Evolutionary conservation across 2,888 invertebrate genomes (phyloP).

Genomic region (Icerya purchasi): DNA sequence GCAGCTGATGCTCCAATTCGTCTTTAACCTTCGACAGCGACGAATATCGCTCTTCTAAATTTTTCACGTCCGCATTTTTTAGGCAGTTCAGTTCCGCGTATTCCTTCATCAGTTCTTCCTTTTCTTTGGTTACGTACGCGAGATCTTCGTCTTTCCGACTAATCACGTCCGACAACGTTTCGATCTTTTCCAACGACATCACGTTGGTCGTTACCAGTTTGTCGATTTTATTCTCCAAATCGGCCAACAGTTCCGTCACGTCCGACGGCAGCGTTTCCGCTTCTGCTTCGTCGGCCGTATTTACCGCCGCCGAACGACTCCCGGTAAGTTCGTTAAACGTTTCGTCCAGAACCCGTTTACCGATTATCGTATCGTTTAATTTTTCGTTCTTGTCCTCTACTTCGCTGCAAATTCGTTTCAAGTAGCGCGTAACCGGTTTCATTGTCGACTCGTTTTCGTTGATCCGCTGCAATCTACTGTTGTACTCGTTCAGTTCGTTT

Average conservation of each 20-base stretch:
- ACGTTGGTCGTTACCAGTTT: slow-evolving; percentile 5
- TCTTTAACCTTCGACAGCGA: slow-evolving; percentile 19
- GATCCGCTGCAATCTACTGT: not conserved
- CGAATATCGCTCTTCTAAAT: slow-evolving; percentile 8
- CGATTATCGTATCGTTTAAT: not conserved
- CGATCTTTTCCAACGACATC: slow-evolving; percentile 7
- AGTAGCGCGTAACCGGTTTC: not conserved
- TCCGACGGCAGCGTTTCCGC: too few species aligned
- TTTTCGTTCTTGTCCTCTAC: not conserved
- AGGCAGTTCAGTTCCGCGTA: slow-evolving; percentile 1
- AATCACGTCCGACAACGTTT: slow-evolving; percentile 9
- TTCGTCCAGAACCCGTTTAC: too few species aligned
- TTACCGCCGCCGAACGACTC: too few species aligned
- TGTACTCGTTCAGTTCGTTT: not conserved
- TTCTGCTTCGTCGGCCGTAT: too few species aligned
- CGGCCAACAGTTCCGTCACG: slow-evolving; percentile 2
- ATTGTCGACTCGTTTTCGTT: not conserved
- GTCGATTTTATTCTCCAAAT: slow-evolving; percentile 6
- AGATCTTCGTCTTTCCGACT: slow-evolving; percentile 7
- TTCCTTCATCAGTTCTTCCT: slow-evolving; percentile 11
- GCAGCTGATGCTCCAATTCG: slow-evolving; percentile 16
- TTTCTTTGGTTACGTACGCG: slow-evolving; percentile 4
- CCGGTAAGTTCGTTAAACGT: too few species aligned
- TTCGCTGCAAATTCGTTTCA: not conserved
- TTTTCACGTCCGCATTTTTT: slow-evolving; percentile 10